Conservation (phyloP, 2,113 vertebrate species). For the Kryptolebias marmoratus region DNA sequence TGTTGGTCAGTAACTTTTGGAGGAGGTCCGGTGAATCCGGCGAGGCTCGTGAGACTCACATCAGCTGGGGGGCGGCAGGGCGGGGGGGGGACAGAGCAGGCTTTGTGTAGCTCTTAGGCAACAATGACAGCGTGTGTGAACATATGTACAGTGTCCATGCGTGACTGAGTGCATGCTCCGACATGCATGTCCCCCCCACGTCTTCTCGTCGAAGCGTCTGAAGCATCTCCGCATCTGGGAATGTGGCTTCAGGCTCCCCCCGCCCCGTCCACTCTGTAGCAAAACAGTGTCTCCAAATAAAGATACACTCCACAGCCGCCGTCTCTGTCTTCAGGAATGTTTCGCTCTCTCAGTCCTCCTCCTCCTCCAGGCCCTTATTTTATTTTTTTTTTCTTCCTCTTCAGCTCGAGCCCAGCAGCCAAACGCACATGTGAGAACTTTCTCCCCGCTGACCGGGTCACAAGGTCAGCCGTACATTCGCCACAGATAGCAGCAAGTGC, state of each 20-base stretch:
- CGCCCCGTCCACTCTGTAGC: slow-evolving; percentile 52
- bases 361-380: slow-evolving; percentile 33
- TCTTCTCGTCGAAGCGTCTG: slow-evolving; percentile 20
- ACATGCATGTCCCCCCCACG: slow-evolving; percentile 23
- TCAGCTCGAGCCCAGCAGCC: slow-evolving; percentile 31
- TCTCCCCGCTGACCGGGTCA: slow-evolving; percentile 33
- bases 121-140: slow-evolving; percentile 34
- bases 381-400: slow-evolving; percentile 10
- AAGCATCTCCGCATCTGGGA: slow-evolving; percentile 68
- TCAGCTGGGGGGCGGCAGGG: slow-evolving; percentile 14
- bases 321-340: slow-evolving; percentile 15
- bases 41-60: slow-evolving; percentile 36
- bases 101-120: slow-evolving; percentile 42
- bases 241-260: slow-evolving; percentile 65
- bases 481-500: slow-evolving; percentile 6
- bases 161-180: slow-evolving; percentile 37
- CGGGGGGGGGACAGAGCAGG: slow-evolving; percentile 37
- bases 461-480: slow-evolving; percentile 34
- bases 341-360: slow-evolving; percentile 31
- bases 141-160: slow-evolving; percentile 23
- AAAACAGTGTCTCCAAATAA: slow-evolving; percentile 75
- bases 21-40: slow-evolving; percentile 14
- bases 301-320: slow-evolving; percentile 53
- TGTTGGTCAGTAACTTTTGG: background rate
- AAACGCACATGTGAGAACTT: slow-evolving; percentile 57